These are phyloP conservation scores for Entelurus aequoreus DNA, from an alignment of 2,113 vertebrate genomes.

Conservation along the genomic window DNA sequence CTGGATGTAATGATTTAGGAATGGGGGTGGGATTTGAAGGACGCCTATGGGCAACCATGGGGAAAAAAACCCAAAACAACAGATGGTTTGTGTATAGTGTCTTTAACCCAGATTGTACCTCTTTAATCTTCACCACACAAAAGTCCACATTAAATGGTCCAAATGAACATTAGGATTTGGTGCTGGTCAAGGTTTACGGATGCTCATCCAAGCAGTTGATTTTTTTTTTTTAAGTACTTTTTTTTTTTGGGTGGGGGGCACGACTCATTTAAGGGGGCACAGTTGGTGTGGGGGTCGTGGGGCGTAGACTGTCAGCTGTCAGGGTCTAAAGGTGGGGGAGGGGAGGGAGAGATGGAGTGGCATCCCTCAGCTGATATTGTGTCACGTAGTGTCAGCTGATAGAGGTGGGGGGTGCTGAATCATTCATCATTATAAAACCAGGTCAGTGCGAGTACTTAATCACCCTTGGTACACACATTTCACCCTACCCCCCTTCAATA, in stretches of 20 bases:
- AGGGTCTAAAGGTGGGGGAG: slow-evolving; percentile 23
- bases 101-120: slow-evolving; percentile 73
- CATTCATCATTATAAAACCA: slow-evolving; percentile 60
- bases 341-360: not conserved
- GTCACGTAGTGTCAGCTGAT: not conserved
- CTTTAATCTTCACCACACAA: slow-evolving; percentile 72
- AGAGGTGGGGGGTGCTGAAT: slow-evolving; percentile 20
- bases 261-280: slow-evolving; percentile 18
- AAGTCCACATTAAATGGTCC: slow-evolving; percentile 42
- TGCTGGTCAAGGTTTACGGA: slow-evolving; percentile 47
- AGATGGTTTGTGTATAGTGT: slow-evolving; percentile 73
- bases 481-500: not conserved
- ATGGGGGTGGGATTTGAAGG: not conserved
- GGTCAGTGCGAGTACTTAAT: slow-evolving; percentile 63
- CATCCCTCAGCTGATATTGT: slow-evolving; percentile 44
- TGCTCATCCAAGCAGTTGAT: not conserved
- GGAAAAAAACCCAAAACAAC: slow-evolving; percentile 66
- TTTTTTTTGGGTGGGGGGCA: not conserved
- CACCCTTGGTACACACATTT: slow-evolving; percentile 12
- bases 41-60: slow-evolving; percentile 32
- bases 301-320: slow-evolving; percentile 51
- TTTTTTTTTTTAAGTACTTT: not conserved
- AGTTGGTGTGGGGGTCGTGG: slow-evolving; percentile 5
- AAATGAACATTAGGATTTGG: slow-evolving; percentile 48
- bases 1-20: slow-evolving; percentile 27